Percentiles rank a stretch among this genome's conserved stretches.
phyloP scores from a whole-genome alignment of 2,797 vertebrate species.

The Crenichthys baileyi region DNA sequence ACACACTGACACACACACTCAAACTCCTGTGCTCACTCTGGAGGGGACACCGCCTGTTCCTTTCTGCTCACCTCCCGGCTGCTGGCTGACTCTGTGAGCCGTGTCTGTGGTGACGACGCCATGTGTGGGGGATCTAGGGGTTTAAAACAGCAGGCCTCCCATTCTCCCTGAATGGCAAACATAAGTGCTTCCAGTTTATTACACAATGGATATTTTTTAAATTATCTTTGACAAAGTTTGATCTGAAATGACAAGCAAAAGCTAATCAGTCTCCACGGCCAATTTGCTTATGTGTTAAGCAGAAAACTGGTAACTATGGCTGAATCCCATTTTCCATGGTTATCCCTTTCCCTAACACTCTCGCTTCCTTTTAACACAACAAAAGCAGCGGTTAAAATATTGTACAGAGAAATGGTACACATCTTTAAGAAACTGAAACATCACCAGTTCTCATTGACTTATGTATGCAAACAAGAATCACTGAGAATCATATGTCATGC shows the following conservation, averaged over 20 bases:
- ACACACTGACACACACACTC: slow-evolving; percentile 47
- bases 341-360: not conserved
- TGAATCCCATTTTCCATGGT: not conserved
- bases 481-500: not conserved
- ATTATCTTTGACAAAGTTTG: slow-evolving; percentile 65
- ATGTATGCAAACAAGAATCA: not conserved
- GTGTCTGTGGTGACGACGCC: slow-evolving; percentile 80
- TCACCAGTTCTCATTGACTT: not conserved
- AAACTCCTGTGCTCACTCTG: slow-evolving; percentile 75
- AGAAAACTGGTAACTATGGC: not conserved
- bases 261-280: slow-evolving; percentile 36
- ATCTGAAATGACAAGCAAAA: slow-evolving; percentile 52
- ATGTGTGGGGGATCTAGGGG: slow-evolving; percentile 84
- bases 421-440: not conserved
- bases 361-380: not conserved
- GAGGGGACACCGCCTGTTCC: slow-evolving; percentile 82
- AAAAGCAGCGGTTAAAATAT: not conserved
- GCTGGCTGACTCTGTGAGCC: slow-evolving; percentile 78
- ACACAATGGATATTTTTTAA: slow-evolving; percentile 60
- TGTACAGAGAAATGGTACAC: not conserved
- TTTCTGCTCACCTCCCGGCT: slow-evolving; percentile 79
- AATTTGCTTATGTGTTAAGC: slow-evolving; percentile 1
- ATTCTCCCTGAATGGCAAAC: slow-evolving; percentile 72
- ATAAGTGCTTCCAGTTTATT: slow-evolving; percentile 66
- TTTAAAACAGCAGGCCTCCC: slow-evolving; percentile 83